Evolutionary conservation across 2,888 invertebrate species (phyloP).

Genomic region (Meteorus colon): DNA sequence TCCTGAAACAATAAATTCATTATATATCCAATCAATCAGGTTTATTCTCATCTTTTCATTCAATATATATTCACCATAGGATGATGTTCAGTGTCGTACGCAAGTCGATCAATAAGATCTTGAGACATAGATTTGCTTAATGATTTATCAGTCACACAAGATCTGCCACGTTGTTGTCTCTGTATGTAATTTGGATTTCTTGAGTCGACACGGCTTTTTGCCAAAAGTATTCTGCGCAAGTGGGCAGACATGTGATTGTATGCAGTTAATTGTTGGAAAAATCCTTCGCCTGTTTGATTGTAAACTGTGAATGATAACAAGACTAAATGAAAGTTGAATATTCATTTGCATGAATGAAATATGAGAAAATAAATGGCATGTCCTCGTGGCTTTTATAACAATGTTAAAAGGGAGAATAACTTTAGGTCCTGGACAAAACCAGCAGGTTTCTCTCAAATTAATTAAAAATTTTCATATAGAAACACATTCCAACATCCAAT

Average conservation of each 20-base stretch:
- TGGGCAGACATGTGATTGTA: constrained; percentile 69
- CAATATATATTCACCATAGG: constrained; percentile 60
- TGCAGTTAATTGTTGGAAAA: constrained; percentile 64
- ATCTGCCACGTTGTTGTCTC: constrained; percentile 40
- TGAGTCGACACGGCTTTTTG: constrained; percentile 65
- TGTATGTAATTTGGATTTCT: constrained; percentile 60
- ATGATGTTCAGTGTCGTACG: constrained; percentile 66
- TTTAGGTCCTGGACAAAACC: too few relatives aligned
- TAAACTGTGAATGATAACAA: constrained; percentile 54
- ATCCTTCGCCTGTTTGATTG: constrained; percentile 67
- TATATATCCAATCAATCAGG: too few relatives aligned
- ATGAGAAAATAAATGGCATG: too few relatives aligned
- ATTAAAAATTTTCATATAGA: too few relatives aligned
- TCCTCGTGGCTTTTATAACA: too few relatives aligned
- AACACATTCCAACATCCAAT: too few relatives aligned
- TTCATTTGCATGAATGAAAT: too few relatives aligned
- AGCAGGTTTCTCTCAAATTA: too few relatives aligned
- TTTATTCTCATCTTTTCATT: constrained; percentile 10
- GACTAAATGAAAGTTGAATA: constrained; percentile 17
- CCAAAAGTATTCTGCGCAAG: constrained; percentile 64
- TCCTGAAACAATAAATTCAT: constrained; percentile 51
- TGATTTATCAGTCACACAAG: constrained; percentile 37
- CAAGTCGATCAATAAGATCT: constrained; percentile 64
- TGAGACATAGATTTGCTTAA: constrained; percentile 51
- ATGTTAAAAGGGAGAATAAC: too few relatives aligned